Evolutionary conservation across 2,113 vertebrate genomes (phyloP).

Genomic region (Percopsis transmontana): DNA sequence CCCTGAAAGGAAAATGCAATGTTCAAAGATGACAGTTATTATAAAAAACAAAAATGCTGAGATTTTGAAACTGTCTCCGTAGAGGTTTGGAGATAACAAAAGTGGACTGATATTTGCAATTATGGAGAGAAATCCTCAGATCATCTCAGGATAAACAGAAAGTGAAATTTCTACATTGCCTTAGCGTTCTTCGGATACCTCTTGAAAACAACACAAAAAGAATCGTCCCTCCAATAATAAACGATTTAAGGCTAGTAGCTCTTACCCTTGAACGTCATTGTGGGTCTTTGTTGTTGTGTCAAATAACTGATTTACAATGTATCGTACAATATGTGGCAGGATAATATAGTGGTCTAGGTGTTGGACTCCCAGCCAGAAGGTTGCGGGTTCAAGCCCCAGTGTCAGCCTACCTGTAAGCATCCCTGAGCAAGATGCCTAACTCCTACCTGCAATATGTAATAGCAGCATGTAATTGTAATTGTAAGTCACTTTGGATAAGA

Average conservation of each 20-base stretch:
- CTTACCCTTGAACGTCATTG: not conserved
- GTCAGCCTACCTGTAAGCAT: too few species aligned
- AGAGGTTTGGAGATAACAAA: not conserved
- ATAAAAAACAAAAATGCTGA: not conserved
- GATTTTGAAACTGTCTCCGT: not conserved
- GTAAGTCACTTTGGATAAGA: too few species aligned
- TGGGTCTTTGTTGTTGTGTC: not conserved
- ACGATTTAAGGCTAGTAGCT: not conserved
- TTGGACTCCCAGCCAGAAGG: too few species aligned
- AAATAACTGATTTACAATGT: not conserved
- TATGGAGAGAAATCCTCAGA: not conserved
- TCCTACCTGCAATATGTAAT: too few species aligned
- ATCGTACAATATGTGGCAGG: not conserved
- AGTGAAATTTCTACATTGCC: not conserved
- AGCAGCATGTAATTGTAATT: too few species aligned
- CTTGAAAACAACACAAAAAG: not conserved
- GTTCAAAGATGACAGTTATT: slow-evolving; percentile 6
- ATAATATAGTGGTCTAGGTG: too few species aligned
- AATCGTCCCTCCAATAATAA: not conserved
- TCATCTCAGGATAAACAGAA: not conserved
- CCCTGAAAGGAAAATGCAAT: not conserved
- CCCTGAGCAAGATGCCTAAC: too few species aligned
- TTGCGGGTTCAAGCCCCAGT: too few species aligned
- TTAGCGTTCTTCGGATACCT: not conserved
- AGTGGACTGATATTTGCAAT: not conserved